Evolutionary conservation across 2,888 invertebrate genomes (phyloP).

Genomic region (Willowsia nigromaculata): DNA sequence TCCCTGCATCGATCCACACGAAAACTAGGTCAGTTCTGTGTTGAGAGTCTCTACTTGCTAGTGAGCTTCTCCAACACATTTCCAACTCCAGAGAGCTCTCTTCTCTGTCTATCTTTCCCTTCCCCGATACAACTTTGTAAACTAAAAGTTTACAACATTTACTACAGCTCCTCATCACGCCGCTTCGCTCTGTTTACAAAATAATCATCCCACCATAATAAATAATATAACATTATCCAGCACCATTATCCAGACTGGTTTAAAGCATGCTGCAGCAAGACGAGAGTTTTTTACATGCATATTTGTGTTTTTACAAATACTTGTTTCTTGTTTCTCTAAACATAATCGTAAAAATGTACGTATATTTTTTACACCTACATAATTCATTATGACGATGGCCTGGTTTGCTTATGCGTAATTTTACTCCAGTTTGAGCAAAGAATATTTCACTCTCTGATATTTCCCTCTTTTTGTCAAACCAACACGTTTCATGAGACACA

Average conservation of each 20-base stretch:
- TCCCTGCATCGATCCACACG: conserved; percentile 66
- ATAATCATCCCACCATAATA: not conserved
- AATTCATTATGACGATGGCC: too few species aligned
- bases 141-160: too few species aligned
- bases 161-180: not conserved
- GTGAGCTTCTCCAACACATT: too few species aligned
- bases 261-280: not conserved
- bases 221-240: not conserved
- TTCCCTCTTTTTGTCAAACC: too few species aligned
- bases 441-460: too few species aligned
- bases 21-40: conserved; percentile 73
- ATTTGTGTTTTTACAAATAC: too few species aligned
- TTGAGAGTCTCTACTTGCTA: conserved; percentile 41
- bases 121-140: too few species aligned
- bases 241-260: not conserved
- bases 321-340: too few species aligned
- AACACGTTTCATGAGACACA: too few species aligned
- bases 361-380: too few species aligned
- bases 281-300: not conserved
- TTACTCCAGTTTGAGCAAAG: too few species aligned
- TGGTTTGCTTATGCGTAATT: not conserved
- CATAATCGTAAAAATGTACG: not conserved
- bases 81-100: conserved; percentile 23
- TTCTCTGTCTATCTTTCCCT: conserved; percentile 12
- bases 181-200: conserved; percentile 2